Evolutionary conservation across 2,888 invertebrate genomes (phyloP), one percentile per base, ranked within the genome.

Genomic region (Pandemis heparana): DNA sequence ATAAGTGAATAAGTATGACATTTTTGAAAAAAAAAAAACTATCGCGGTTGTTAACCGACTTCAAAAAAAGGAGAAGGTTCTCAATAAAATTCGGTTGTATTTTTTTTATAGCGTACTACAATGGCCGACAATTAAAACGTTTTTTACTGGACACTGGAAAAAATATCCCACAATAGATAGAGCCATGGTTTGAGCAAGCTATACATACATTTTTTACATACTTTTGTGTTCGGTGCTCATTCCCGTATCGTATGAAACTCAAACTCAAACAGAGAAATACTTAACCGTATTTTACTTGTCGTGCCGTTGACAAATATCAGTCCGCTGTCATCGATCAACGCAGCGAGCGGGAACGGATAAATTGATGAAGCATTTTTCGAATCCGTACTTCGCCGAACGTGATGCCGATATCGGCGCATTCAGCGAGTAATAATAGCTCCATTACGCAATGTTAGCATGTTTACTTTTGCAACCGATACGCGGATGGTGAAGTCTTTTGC

Each of bases 331-430:
- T 90, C 87, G 83, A 89, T 90, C 89, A 89, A 77, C 76, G 81
- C 84, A 83, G 79, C 85, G 87, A 85, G 82, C 86, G 82, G 82
- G 87, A 87, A 87, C 86, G 85, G 84, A 85, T 85, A 86, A 87
- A 88, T 88, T 88, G 86, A 86, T 85, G 85, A 85, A 85, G 85
- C 87, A 85, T 87, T 87, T 89, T 88, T 88, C 81, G 82, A 78
- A 83, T 85, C 83, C 83, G 79, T 32, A 78, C 79, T 79, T 77
- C 76, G 76, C 64, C 70, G 79, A 78, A 78, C 79, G 77, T 76
- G 78, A 81, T 80, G 81, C 79, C 76, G 83, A 81, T 82, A 80
- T 81, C 74, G 73, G 39, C 51, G 73, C 43, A 64, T 69, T 64
- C 64, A 60, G 69, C 69, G 64, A 59, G 69, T 74, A 64, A 69